These are phyloP conservation scores for Haliclystus octoradiatus DNA, from an alignment of 30 jellyfish, hydroid and myxozoan genomes.

Conservation along the genomic window DNA sequence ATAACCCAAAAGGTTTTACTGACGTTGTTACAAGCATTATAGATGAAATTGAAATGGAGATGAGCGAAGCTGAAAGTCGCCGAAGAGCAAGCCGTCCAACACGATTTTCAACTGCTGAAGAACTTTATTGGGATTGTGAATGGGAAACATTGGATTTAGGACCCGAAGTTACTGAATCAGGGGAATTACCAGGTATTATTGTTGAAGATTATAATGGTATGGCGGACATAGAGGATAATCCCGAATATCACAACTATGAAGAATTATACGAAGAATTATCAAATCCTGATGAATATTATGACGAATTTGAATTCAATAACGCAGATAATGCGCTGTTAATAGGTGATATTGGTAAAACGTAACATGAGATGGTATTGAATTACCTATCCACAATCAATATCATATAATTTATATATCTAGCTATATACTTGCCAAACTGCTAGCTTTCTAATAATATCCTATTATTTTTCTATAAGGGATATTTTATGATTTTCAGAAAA, in stretches of 20 bases:
- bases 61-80: neutral
- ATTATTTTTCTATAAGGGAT: no score
- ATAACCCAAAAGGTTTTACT: conserved; percentile 41
- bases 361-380: no score
- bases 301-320: no score
- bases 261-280: neutral
- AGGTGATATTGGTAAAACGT: no score
- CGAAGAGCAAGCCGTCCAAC: conserved; percentile 17
- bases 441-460: no score
- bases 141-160: conserved; percentile 62
- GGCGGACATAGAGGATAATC: no score
- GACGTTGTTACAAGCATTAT: conserved; percentile 40
- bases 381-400: no score
- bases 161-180: conserved; percentile 7
- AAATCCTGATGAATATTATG: no score
- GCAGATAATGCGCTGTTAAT: no score
- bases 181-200: conserved; percentile 3
- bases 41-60: conserved; percentile 21
- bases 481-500: no score
- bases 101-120: conserved; percentile 20
- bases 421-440: no score
- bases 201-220: conserved; percentile 22
- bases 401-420: no score
- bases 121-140: conserved; percentile 68
- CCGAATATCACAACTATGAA: neutral